Percentiles rank a stretch among this genome's conserved stretches.
Conservation (phyloP, 2,113 vertebrate genomes). For the Pituophis catenifer region DNA sequence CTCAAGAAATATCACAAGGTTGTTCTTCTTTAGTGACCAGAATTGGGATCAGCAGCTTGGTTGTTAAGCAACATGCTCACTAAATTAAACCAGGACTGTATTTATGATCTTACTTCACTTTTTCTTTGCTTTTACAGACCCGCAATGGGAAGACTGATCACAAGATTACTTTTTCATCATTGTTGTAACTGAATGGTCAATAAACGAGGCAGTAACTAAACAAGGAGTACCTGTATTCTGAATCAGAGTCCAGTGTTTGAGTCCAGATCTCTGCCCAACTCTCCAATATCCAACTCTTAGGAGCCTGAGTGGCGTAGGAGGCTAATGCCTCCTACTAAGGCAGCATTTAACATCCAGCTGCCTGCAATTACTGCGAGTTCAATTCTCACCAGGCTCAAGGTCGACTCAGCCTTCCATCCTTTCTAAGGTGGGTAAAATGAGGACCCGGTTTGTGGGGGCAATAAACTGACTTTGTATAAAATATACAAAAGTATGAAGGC, state of each 20-base stretch:
- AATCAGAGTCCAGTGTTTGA: not conserved
- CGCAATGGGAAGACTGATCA: not conserved
- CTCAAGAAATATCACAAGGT: not conserved
- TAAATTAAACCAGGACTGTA: not conserved
- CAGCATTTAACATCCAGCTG: no score
- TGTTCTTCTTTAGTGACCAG: not conserved
- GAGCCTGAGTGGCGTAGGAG: no score
- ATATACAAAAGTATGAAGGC: no score
- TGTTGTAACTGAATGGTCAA: not conserved
- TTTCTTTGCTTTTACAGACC: not conserved
- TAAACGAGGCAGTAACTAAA: not conserved
- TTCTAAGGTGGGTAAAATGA: no score
- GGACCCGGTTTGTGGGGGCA: no score
- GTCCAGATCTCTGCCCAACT: not conserved
- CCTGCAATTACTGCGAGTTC: no score
- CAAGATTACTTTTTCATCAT: not conserved
- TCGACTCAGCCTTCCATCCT: no score
- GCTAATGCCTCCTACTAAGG: no score
- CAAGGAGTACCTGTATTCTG: not conserved
- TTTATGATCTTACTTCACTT: not conserved
- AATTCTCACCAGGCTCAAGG: no score
- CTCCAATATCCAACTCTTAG: not conserved
- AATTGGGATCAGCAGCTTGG: not conserved
- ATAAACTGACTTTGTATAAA: no score
- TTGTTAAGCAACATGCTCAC: not conserved